Percentiles rank a stretch among this genome's conserved stretches.
phyloP scores from a whole-genome alignment of 1,140 invertebrate species.

The Zaprionus inermis region DNA sequence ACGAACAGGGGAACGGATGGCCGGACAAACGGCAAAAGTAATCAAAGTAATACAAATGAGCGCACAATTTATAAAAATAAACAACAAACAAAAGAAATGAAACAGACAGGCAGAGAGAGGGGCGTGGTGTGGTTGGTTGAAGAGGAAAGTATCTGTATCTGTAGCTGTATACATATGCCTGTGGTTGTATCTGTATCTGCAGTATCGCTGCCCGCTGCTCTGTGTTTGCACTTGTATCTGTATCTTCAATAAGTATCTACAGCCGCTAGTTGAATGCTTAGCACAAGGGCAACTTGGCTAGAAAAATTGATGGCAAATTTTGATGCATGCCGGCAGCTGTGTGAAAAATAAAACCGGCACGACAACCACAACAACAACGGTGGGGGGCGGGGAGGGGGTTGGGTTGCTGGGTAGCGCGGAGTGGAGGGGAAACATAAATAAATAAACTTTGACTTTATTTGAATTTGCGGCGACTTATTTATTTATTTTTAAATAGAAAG shows the following conservation, averaged over 20 bases:
- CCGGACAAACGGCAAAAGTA: slow-evolving; percentile 51
- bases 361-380: slow-evolving; percentile 17
- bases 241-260: slow-evolving; percentile 22
- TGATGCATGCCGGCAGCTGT: slow-evolving; percentile 76
- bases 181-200: slow-evolving; percentile 4
- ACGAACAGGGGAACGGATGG: slow-evolving; percentile 8
- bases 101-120: neutral
- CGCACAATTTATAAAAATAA: slow-evolving; percentile 67
- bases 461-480: slow-evolving; percentile 65
- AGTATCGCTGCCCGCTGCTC: neutral
- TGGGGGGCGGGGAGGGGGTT: neutral
- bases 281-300: slow-evolving; percentile 62
- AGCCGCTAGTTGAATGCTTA: slow-evolving; percentile 36
- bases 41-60: slow-evolving; percentile 69
- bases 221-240: slow-evolving; percentile 21
- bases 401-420: neutral
- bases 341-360: slow-evolving; percentile 46
- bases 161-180: slow-evolving; percentile 9
- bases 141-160: neutral
- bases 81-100: slow-evolving; percentile 41
- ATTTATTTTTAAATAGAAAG: slow-evolving; percentile 76
- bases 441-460: slow-evolving; percentile 56
- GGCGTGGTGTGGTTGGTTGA: too few relatives aligned
- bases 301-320: slow-evolving; percentile 76
- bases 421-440: slow-evolving; percentile 12